Conservation (phyloP, 1,140 invertebrate species). For the Cotesia typhae region DNA sequence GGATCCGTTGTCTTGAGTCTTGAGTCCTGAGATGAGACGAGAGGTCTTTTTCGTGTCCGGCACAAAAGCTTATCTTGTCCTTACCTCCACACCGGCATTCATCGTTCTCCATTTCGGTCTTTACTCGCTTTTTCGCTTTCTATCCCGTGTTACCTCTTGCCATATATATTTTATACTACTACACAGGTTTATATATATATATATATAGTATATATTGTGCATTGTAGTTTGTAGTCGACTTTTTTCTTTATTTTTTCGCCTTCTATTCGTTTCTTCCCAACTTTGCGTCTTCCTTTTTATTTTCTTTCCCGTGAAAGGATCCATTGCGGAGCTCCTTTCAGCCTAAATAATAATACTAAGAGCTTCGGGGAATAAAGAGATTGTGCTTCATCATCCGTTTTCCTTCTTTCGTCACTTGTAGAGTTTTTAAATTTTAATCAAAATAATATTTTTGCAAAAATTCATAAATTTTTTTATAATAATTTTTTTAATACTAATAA, state of each 20-base stretch:
- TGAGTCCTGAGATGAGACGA: slow-evolving; percentile 1
- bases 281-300: slow-evolving; percentile 27
- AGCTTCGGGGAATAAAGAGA: slow-evolving; percentile 50
- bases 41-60: slow-evolving; percentile 39
- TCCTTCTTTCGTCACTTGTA: too few relatives aligned
- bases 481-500: too few relatives aligned
- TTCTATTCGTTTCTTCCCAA: background rate
- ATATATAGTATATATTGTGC: too few relatives aligned
- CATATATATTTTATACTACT: slow-evolving; percentile 18
- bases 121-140: slow-evolving; percentile 23
- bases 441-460: too few relatives aligned
- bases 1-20: slow-evolving; percentile 47
- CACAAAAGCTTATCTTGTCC: slow-evolving; percentile 61
- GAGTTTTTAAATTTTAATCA: too few relatives aligned
- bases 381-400: slow-evolving; percentile 8
- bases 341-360: slow-evolving; percentile 42
- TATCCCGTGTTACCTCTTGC: background rate
- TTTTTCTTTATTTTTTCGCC: slow-evolving; percentile 24
- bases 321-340: slow-evolving; percentile 49
- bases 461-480: too few relatives aligned
- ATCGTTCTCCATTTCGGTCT: slow-evolving; percentile 53
- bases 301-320: slow-evolving; percentile 59
- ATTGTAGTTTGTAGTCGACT: background rate
- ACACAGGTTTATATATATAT: too few relatives aligned
- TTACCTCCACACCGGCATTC: slow-evolving; percentile 34